These are phyloP conservation scores for Heterohyrax brucei DNA, from an alignment of 2,797 vertebrate genomes.

Conservation along the genomic window DNA sequence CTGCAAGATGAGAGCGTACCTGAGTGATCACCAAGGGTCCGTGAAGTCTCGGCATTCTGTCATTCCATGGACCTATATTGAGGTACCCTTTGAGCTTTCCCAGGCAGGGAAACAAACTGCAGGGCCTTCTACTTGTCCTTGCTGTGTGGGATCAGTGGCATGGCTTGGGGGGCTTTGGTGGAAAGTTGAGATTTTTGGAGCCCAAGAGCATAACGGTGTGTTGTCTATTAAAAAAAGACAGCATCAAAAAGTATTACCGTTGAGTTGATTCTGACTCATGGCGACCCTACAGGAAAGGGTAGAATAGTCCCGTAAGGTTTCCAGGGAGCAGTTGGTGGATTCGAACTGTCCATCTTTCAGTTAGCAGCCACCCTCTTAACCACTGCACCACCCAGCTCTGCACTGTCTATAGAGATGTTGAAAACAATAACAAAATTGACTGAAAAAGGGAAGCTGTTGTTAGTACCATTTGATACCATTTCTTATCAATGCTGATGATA, in stretches of 20 bases:
- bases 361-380: too few relatives aligned
- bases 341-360: too few relatives aligned
- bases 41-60: background rate
- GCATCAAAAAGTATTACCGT: too few relatives aligned
- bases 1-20: background rate
- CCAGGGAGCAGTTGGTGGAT: too few relatives aligned
- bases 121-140: background rate
- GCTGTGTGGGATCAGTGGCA: too few relatives aligned
- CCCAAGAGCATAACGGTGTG: background rate
- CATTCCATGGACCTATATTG: background rate
- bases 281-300: too few relatives aligned
- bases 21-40: background rate
- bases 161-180: too few relatives aligned
- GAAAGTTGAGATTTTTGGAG: background rate
- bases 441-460: slow-evolving; percentile 12
- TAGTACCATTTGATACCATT: background rate
- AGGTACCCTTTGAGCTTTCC: background rate
- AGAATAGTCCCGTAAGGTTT: too few relatives aligned
- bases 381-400: too few relatives aligned
- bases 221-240: background rate
- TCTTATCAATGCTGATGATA: background rate
- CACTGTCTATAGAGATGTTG: background rate
- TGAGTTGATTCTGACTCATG: too few relatives aligned
- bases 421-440: background rate
- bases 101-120: background rate